phyloP scores from a whole-genome alignment of 2,888 invertebrate genomes.

The Cerastis leucographa region DNA sequence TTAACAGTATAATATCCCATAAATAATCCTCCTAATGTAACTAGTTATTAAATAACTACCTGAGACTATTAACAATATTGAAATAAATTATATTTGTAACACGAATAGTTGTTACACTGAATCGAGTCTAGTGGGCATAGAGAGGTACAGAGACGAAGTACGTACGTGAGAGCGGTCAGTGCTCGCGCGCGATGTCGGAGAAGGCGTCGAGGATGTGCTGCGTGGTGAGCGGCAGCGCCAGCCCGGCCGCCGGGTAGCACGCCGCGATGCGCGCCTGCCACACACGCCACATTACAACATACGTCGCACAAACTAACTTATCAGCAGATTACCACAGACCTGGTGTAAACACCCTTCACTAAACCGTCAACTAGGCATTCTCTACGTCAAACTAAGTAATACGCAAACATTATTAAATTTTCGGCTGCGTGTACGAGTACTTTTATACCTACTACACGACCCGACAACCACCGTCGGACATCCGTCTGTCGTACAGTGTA shows the following conservation, averaged over 20 bases:
- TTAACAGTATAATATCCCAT: background rate
- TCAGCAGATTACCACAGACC: background rate
- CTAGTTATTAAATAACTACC: background rate
- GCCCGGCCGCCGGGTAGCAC: constrained; percentile 99
- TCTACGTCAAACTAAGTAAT: too few relatives aligned
- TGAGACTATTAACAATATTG: constrained; percentile 20
- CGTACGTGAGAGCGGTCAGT: constrained; percentile 88
- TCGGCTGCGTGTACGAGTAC: too few relatives aligned
- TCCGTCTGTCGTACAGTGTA: background rate
- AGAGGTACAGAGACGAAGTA: background rate
- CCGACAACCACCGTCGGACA: background rate
- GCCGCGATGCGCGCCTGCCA: constrained; percentile 97
- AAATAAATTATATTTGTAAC: constrained; percentile 1
- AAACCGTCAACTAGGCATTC: background rate
- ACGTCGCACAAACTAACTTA: background rate
- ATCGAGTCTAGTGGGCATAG: background rate
- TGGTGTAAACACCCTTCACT: background rate
- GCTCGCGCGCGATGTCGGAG: constrained; percentile 99
- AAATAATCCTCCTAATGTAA: constrained; percentile 18
- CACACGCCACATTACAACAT: constrained; percentile 49
- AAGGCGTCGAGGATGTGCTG: constrained; percentile 98
- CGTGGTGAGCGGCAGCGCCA: constrained; percentile 98
- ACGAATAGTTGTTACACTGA: background rate
- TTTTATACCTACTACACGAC: background rate
- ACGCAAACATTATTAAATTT: background rate